Conservation (phyloP, 2,113 vertebrate species). For the Pampusana beccarii region DNA sequence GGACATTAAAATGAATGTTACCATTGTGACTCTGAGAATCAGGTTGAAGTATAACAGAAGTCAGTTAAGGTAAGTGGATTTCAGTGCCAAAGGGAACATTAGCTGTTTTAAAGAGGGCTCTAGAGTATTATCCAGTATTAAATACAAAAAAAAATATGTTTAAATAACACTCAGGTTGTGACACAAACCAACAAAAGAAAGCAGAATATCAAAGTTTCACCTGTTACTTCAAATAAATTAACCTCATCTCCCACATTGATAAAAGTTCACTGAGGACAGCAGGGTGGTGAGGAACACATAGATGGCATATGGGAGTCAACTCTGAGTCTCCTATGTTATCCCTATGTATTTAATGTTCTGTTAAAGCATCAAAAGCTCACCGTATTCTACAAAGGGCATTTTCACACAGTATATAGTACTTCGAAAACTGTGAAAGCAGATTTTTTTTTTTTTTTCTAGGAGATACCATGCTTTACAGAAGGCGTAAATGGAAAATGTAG, state of each 20-base stretch:
- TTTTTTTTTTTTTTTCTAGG: background rate
- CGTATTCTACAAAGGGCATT: background rate
- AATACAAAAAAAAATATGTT: constrained; percentile 65
- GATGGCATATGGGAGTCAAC: background rate
- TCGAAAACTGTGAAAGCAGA: background rate
- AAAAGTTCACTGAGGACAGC: background rate
- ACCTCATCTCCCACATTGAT: background rate
- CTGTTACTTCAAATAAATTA: background rate
- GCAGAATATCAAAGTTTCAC: constrained; percentile 8
- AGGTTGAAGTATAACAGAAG: constrained; percentile 75
- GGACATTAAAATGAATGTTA: constrained; percentile 78
- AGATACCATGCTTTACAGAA: background rate
- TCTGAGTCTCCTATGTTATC: background rate
- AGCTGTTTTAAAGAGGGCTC: constrained; percentile 69
- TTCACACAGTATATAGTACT: background rate
- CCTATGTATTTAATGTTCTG: background rate
- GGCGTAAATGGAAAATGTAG: background rate
- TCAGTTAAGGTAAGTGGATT: constrained; percentile 80
- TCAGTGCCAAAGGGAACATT: constrained; percentile 79
- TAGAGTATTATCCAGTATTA: constrained; percentile 50
- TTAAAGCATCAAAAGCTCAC: background rate
- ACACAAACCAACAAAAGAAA: constrained; percentile 34
- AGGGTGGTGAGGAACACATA: background rate
- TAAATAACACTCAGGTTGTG: constrained; percentile 50
- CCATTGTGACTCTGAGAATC: constrained; percentile 74